Percentiles rank a stretch among this genome's conserved stretches.
These are phyloP conservation scores for Cyanistes caeruleus DNA, from an alignment of 2,113 vertebrate species.

Conservation along the genomic window DNA sequence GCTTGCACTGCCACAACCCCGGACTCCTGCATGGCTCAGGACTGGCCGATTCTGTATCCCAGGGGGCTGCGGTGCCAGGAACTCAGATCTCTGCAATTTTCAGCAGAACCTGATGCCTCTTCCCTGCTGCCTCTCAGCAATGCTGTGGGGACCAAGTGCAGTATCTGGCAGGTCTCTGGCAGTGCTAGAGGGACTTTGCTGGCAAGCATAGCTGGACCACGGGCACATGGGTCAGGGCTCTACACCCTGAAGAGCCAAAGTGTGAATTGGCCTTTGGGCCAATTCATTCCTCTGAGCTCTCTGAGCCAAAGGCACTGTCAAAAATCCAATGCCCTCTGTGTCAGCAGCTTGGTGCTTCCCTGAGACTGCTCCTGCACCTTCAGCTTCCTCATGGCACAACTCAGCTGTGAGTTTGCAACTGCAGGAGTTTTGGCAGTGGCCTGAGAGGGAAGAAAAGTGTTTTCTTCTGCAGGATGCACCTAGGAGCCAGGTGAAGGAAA, in stretches of 20 bases:
- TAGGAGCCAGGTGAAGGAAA: not conserved
- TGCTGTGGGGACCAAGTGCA: fast-evolving
- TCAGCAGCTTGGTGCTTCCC: not conserved
- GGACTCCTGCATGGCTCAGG: not conserved
- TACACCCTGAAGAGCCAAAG: not conserved
- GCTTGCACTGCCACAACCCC: not conserved
- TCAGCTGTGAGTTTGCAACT: fast-evolving
- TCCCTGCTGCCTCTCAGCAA: fast-evolving
- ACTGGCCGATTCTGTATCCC: not conserved
- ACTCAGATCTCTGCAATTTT: fast-evolving
- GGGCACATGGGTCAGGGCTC: fast-evolving
- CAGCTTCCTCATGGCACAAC: not conserved
- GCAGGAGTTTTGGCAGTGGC: not conserved
- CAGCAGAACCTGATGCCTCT: not conserved
- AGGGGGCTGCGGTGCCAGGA: not conserved
- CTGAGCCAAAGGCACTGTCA: not conserved
- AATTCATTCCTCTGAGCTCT: not conserved
- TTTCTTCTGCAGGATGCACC: not conserved
- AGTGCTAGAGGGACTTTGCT: not conserved
- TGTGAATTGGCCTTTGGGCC: not conserved
- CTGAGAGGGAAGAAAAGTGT: not conserved
- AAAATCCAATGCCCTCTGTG: not conserved
- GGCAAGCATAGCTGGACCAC: not conserved
- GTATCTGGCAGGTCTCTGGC: not conserved
- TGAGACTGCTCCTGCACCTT: not conserved